Conservation (phyloP, 1,140 invertebrate species). For the Drosophila bocqueti region DNA sequence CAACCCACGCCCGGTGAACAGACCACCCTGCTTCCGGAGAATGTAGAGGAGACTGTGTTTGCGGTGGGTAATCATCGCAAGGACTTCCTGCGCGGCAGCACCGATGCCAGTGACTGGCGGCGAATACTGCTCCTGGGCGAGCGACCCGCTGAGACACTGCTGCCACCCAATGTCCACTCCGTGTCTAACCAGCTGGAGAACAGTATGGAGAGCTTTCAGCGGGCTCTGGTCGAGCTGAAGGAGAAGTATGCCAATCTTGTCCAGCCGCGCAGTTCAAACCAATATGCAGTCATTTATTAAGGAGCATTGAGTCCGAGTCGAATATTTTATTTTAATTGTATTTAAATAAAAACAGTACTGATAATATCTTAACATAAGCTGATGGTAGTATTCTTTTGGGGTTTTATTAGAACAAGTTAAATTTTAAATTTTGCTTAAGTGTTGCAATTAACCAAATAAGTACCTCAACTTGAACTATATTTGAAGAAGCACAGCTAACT, state of each 20-base stretch:
- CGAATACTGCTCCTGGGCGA: slow-evolving; percentile 63
- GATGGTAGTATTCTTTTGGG: neutral
- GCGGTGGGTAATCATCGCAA: slow-evolving; percentile 48
- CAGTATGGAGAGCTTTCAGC: slow-evolving; percentile 72
- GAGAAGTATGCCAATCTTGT: slow-evolving; percentile 65
- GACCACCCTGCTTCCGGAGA: slow-evolving; percentile 37
- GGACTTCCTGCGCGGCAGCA: slow-evolving; percentile 42
- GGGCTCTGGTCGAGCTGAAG: slow-evolving; percentile 60
- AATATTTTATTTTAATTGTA: slow-evolving; percentile 22
- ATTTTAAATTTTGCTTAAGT: too few species aligned
- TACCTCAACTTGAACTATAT: neutral
- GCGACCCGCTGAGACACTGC: slow-evolving; percentile 5
- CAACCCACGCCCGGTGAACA: slow-evolving; percentile 27
- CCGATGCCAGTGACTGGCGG: slow-evolving; percentile 65
- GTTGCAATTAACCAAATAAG: neutral
- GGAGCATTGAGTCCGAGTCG: neutral
- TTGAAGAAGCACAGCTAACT: neutral
- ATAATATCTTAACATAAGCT: slow-evolving; percentile 53
- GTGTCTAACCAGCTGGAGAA: slow-evolving; percentile 46
- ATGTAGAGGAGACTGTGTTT: slow-evolving; percentile 53
- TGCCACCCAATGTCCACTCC: slow-evolving; percentile 11
- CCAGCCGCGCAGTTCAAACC: slow-evolving; percentile 48
- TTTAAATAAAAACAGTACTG: slow-evolving; percentile 63
- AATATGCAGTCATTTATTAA: slow-evolving; percentile 61
- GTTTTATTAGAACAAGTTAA: neutral